Conservation (phyloP, 2,797 vertebrate species). For the Echiichthys vipera region DNA sequence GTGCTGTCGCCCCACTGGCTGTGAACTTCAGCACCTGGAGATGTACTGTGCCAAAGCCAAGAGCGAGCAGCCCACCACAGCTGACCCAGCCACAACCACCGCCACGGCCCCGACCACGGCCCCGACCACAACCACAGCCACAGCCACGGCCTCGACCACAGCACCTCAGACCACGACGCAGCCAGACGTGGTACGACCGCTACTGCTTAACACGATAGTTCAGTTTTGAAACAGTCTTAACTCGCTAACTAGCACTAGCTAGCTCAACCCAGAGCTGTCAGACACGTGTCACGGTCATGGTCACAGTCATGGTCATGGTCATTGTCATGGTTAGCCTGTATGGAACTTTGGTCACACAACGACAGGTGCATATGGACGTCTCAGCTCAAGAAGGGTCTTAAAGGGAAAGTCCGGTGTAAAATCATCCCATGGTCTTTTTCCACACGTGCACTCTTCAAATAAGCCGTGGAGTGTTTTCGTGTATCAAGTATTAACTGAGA, state of each 20-base stretch:
- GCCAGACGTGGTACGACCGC: slow-evolving; percentile 41
- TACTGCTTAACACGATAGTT: not conserved
- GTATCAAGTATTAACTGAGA: too few relatives aligned
- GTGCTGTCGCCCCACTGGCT: slow-evolving; percentile 73
- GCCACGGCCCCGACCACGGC: slow-evolving; percentile 33
- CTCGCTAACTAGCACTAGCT: not conserved
- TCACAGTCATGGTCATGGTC: too few relatives aligned
- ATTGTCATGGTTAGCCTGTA: too few relatives aligned
- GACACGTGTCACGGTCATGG: not conserved
- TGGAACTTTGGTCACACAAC: not conserved
- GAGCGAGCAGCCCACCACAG: slow-evolving; percentile 31
- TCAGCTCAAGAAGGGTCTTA: too few relatives aligned
- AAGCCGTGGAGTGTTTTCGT: too few relatives aligned
- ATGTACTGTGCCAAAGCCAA: slow-evolving; percentile 79
- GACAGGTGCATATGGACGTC: too few relatives aligned
- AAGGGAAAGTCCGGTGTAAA: too few relatives aligned
- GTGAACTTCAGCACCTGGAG: slow-evolving; percentile 79
- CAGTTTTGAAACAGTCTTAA: not conserved
- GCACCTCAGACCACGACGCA: not conserved
- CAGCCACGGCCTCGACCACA: slow-evolving; percentile 33
- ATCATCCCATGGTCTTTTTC: too few relatives aligned
- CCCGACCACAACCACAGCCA: slow-evolving; percentile 20
- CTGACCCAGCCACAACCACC: slow-evolving; percentile 24
- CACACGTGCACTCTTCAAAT: too few relatives aligned
- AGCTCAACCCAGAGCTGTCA: not conserved